Evolutionary conservation across 1,140 invertebrate genomes (phyloP).

Genomic region (Coptotermes formosanus): DNA sequence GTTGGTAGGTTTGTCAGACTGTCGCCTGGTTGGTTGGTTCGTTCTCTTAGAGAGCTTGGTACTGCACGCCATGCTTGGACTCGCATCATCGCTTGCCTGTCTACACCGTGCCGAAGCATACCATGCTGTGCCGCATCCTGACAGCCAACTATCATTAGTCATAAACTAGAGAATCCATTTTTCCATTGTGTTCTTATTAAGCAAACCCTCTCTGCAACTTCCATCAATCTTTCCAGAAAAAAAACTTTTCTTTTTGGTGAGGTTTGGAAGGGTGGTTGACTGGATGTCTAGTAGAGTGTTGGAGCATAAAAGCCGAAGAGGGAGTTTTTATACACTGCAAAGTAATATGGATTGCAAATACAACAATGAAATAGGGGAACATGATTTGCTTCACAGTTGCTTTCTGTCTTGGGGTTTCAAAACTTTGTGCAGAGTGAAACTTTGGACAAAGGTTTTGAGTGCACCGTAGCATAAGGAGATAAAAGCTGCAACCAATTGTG

Average conservation of each 20-base stretch:
- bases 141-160: slow-evolving; percentile 38
- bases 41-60: background rate
- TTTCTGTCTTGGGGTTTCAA: background rate
- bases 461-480: slow-evolving; percentile 26
- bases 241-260: slow-evolving; percentile 22
- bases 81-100: slow-evolving; percentile 11
- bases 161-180: slow-evolving; percentile 39
- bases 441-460: slow-evolving; percentile 26
- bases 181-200: slow-evolving; percentile 41
- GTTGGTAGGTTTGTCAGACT: background rate
- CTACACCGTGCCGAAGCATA: background rate
- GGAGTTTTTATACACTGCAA: background rate
- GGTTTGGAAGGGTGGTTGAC: slow-evolving; percentile 11
- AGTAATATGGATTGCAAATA: slow-evolving; percentile 13
- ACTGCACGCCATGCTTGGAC: slow-evolving; percentile 12
- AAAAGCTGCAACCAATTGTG: slow-evolving; percentile 30
- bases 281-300: slow-evolving; percentile 25
- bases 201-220: slow-evolving; percentile 34
- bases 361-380: slow-evolving; percentile 11
- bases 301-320: slow-evolving; percentile 26
- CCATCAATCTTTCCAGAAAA: slow-evolving; percentile 38
- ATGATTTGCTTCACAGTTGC: slow-evolving; percentile 22
- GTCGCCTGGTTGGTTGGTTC: background rate
- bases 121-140: slow-evolving; percentile 20
- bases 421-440: slow-evolving; percentile 8